phyloP scores from a whole-genome alignment of 2,113 vertebrate genomes.

The Scomber scombrus region DNA sequence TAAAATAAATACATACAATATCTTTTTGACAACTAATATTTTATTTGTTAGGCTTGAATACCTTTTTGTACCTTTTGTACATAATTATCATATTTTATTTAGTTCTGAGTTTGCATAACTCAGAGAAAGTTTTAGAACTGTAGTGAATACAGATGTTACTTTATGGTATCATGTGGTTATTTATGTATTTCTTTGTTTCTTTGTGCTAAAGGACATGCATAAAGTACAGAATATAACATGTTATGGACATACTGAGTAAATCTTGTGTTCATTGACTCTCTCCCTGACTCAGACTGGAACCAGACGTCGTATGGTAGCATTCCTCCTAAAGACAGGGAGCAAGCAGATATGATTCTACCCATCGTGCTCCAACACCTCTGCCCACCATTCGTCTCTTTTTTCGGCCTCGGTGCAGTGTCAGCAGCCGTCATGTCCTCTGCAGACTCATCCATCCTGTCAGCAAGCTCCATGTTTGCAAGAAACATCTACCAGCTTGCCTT shows the following conservation, averaged over 20 bases:
- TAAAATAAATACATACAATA: background rate
- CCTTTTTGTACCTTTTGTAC: too few relatives aligned
- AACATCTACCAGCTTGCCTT: conserved; percentile 98
- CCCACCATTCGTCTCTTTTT: conserved; percentile 94
- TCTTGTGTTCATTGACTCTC: background rate
- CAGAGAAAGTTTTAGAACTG: too few relatives aligned
- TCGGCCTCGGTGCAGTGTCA: conserved; percentile 95
- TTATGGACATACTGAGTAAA: too few relatives aligned
- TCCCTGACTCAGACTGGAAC: conserved; percentile 90
- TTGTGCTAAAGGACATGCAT: background rate
- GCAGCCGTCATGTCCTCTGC: conserved; percentile 99
- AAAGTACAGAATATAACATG: too few relatives aligned
- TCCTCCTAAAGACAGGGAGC: conserved; percentile 87
- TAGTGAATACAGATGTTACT: too few relatives aligned
- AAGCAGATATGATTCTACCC: conserved; percentile 97
- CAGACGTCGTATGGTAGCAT: conserved; percentile 89
- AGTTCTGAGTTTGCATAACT: too few relatives aligned
- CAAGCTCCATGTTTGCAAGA: conserved; percentile 98
- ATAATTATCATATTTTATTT: too few relatives aligned
- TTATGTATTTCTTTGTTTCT: background rate
- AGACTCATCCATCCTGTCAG: conserved; percentile 98
- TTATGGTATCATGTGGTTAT: background rate
- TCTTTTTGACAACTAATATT: background rate
- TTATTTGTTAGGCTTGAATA: background rate
- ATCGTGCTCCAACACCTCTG: conserved; percentile 97